These are phyloP conservation scores for Octodon degus DNA, from an alignment of 2,113 vertebrate genomes.

Conservation along the genomic window DNA sequence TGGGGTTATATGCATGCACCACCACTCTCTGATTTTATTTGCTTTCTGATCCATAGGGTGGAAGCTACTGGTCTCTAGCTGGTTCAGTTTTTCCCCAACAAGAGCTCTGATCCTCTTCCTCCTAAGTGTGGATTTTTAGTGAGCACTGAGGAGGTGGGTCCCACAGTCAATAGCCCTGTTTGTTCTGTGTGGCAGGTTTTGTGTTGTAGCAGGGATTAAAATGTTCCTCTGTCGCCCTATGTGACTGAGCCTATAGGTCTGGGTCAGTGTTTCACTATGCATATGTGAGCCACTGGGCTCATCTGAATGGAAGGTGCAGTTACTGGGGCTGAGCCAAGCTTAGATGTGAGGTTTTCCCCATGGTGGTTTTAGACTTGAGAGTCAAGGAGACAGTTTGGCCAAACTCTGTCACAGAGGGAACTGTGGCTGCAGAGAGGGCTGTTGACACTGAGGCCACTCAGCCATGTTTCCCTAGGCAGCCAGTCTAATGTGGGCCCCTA, in stretches of 20 bases:
- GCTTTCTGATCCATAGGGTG: background rate
- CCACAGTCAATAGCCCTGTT: background rate
- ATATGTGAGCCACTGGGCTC: background rate
- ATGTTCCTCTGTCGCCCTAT: background rate
- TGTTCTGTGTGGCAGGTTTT: background rate
- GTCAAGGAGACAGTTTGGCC: background rate
- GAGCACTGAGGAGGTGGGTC: background rate
- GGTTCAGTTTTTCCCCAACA: background rate
- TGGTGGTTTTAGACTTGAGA: background rate
- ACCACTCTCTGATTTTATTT: background rate
- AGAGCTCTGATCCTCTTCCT: background rate
- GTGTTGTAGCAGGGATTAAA: background rate
- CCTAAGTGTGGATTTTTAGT: constrained; percentile 19
- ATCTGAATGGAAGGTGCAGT: background rate
- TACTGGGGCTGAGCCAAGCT: background rate
- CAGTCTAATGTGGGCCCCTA: no score
- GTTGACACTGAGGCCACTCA: no score
- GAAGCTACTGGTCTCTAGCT: background rate
- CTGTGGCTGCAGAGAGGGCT: background rate
- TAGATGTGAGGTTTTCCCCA: background rate
- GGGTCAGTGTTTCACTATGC: background rate
- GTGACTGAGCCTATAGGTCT: background rate
- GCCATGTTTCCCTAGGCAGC: background rate
- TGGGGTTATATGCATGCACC: background rate
- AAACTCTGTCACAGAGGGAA: background rate